Evolutionary conservation across 1,140 invertebrate species (phyloP).

Genomic region (Olivierus martensii): DNA sequence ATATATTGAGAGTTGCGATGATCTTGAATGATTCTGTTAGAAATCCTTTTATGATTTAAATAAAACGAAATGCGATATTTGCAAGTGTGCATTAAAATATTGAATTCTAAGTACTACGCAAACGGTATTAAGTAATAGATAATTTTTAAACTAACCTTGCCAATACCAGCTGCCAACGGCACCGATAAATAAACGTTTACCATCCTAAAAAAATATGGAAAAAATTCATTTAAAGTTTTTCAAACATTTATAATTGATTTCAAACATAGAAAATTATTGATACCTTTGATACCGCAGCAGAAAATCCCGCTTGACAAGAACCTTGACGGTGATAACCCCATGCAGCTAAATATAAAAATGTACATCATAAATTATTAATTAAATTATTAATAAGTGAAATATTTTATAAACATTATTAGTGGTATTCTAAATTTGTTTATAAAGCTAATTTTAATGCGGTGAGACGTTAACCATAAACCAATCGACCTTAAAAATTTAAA

Average conservation of each 20-base stretch:
- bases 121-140: too few relatives aligned
- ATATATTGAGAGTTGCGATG: too few relatives aligned
- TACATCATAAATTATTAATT: too few relatives aligned
- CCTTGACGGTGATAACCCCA: slow-evolving; percentile 86
- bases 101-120: too few relatives aligned
- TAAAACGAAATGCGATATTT: too few relatives aligned
- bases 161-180: slow-evolving; percentile 92
- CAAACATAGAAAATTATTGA: not conserved
- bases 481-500: too few relatives aligned
- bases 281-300: slow-evolving; percentile 71
- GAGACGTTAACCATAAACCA: too few relatives aligned
- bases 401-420: not conserved
- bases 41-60: too few relatives aligned
- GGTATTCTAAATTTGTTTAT: not conserved
- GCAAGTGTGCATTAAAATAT: too few relatives aligned
- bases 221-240: not conserved
- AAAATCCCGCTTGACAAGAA: slow-evolving; percentile 84
- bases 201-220: slow-evolving; percentile 47
- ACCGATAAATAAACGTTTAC: slow-evolving; percentile 70
- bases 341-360: slow-evolving; percentile 4
- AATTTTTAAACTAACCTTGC: slow-evolving; percentile 43
- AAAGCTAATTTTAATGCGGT: not conserved
- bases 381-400: too few relatives aligned
- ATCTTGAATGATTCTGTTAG: too few relatives aligned
- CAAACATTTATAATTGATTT: not conserved